A percentile compares a stretch with the other conserved stretches of the same genome.
phyloP scores from a whole-genome alignment of 2,113 vertebrate genomes.

The Heloderma charlesbogerti region DNA sequence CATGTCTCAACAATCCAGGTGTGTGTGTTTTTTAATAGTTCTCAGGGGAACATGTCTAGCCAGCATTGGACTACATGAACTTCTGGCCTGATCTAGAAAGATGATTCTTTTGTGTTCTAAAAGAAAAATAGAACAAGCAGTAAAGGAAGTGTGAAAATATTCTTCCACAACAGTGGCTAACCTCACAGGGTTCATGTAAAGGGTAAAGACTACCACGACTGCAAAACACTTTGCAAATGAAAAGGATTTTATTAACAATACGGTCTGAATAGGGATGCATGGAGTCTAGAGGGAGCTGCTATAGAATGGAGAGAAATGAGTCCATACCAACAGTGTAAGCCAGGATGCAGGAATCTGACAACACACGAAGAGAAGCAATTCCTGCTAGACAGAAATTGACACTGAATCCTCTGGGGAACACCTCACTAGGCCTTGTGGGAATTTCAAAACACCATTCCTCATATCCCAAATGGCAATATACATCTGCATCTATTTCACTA shows the following conservation, averaged over 20 bases:
- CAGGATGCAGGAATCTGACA: background rate
- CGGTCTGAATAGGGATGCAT: too few relatives aligned
- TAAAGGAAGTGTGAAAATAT: too few relatives aligned
- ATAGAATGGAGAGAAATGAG: background rate
- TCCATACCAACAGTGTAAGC: background rate
- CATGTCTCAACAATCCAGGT: too few relatives aligned
- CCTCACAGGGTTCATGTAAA: too few relatives aligned
- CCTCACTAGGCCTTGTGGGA: constrained; percentile 72
- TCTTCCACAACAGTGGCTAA: too few relatives aligned
- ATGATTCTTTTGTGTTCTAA: too few relatives aligned
- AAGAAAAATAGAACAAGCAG: too few relatives aligned
- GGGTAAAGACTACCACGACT: too few relatives aligned
- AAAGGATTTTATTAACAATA: background rate
- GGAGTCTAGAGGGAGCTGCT: background rate
- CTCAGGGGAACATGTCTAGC: too few relatives aligned
- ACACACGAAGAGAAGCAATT: constrained; percentile 44
- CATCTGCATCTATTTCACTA: constrained; percentile 72
- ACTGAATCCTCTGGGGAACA: constrained; percentile 74
- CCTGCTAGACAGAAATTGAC: constrained; percentile 75
- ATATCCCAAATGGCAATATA: constrained; percentile 76
- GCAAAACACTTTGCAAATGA: too few relatives aligned
- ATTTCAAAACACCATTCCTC: constrained; percentile 72
- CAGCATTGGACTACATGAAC: background rate
- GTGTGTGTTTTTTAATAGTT: too few relatives aligned
- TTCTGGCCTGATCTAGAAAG: background rate